A percentile compares a stretch with the other conserved stretches of the same genome.
Evolutionary conservation across 2,797 vertebrate genomes (phyloP).

Genomic region (Eulemur albifrons): DNA sequence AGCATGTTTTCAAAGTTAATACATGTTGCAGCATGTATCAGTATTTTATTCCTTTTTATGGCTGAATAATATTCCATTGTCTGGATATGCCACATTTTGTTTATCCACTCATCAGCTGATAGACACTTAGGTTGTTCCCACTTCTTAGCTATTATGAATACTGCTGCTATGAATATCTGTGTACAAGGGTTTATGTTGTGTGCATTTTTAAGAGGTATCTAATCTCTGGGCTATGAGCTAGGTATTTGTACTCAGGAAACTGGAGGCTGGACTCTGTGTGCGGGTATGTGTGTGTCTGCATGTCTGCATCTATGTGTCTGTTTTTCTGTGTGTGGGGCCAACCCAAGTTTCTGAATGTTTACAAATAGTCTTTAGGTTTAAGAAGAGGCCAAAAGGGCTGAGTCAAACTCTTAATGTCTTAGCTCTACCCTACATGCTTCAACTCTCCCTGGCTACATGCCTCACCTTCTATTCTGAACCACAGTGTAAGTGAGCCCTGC

Average conservation of each 20-base stretch:
- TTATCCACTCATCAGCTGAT: neutral
- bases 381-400: conserved; percentile 45
- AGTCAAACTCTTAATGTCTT: conserved; percentile 28
- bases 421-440: neutral
- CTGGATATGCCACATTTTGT: neutral
- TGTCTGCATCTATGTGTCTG: neutral
- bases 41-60: neutral
- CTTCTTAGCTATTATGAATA: neutral
- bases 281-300: neutral
- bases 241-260: neutral
- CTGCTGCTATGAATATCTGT: neutral
- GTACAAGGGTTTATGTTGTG: neutral
- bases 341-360: conserved; percentile 36
- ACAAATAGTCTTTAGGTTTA: conserved; percentile 49
- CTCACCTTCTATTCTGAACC: conserved; percentile 55
- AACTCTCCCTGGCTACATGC: conserved; percentile 31
- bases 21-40: neutral
- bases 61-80: neutral
- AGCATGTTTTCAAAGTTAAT: neutral
- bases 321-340: neutral
- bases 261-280: neutral
- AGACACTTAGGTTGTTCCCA: neutral
- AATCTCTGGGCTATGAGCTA: neutral
- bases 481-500: conserved; percentile 15
- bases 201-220: neutral